phyloP scores from a whole-genome alignment of 2,797 vertebrate genomes.

The Tarsius wallacei region DNA sequence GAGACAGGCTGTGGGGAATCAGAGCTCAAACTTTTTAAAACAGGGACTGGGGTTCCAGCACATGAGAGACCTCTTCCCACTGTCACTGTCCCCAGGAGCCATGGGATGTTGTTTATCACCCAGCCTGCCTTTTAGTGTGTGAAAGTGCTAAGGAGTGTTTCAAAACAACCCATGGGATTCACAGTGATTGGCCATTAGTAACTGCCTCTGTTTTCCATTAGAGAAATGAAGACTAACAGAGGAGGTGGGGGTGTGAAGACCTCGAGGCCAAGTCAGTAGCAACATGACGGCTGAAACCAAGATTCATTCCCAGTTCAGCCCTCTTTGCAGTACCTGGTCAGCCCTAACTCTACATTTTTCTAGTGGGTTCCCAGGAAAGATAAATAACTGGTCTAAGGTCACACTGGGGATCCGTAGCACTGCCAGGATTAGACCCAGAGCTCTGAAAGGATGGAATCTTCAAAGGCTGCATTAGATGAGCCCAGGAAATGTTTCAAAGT shows the following conservation, averaged over 20 bases:
- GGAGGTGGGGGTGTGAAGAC: too few species aligned
- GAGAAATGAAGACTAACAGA: neutral
- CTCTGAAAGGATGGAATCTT: neutral
- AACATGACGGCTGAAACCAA: neutral
- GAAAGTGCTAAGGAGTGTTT: slow-evolving; percentile 53
- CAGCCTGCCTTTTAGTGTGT: neutral
- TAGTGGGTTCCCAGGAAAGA: neutral
- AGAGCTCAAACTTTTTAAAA: neutral
- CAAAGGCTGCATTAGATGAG: neutral
- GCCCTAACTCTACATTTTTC: neutral
- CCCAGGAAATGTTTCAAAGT: too few species aligned
- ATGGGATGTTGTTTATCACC: neutral
- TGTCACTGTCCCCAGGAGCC: neutral
- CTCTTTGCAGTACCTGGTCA: neutral
- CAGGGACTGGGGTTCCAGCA: neutral
- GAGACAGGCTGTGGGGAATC: too few species aligned
- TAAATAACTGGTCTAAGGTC: neutral
- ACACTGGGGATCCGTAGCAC: neutral
- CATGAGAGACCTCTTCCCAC: neutral
- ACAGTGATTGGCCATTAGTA: accelerated
- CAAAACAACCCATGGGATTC: slow-evolving; percentile 10
- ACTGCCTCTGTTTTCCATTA: neutral
- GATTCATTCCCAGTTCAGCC: neutral
- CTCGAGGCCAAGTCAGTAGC: neutral
- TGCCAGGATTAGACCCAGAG: neutral